Evolutionary conservation across 2,888 invertebrate species (phyloP).

Genomic region (Aphodius granarius): DNA sequence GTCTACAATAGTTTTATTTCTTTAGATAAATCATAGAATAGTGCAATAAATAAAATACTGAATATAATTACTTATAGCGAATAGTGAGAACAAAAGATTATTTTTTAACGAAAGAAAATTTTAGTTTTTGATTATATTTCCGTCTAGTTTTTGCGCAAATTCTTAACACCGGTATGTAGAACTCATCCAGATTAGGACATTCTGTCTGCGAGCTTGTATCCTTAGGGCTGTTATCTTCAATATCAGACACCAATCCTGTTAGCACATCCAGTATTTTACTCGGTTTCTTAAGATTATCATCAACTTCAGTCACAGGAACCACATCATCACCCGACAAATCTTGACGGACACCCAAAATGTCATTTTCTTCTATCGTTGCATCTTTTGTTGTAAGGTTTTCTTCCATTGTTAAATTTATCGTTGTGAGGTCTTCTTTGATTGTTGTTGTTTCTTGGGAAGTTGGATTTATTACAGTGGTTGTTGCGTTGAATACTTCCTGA

Average conservation of each 20-base stretch:
- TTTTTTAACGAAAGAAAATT: not conserved
- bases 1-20: too few relatives aligned
- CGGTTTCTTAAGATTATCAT: not conserved
- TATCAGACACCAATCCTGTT: not conserved
- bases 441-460: not conserved
- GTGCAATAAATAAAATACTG: constrained; percentile 1
- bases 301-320: not conserved
- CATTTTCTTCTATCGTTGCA: not conserved
- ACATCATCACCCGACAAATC: not conserved
- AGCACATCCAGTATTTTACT: not conserved
- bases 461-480: not conserved
- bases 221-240: not conserved
- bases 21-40: too few relatives aligned
- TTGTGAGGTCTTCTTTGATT: not conserved
- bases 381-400: not conserved
- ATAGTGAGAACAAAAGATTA: not conserved
- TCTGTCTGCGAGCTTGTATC: too few relatives aligned
- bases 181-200: not conserved
- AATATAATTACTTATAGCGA: not conserved
- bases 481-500: not conserved
- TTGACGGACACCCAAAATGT: not conserved
- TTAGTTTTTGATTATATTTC: not conserved
- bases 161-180: constrained; percentile 1
- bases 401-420: too few relatives aligned
- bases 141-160: not conserved